These are phyloP conservation scores for Otus scops DNA, from an alignment of 2,797 vertebrate species.

Conservation along the genomic window DNA sequence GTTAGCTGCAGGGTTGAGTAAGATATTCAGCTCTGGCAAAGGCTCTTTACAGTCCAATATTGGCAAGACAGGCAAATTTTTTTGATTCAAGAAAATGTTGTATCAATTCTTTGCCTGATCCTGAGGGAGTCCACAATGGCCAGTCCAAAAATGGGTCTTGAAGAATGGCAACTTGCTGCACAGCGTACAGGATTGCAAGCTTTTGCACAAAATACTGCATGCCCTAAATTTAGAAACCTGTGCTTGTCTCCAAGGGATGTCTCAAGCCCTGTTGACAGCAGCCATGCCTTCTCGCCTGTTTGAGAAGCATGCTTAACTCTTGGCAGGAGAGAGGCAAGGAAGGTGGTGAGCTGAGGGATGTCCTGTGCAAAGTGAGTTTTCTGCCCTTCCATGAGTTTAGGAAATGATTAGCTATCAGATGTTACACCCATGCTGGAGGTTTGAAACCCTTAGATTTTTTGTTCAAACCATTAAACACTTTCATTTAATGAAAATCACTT, in stretches of 20 bases:
- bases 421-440: neutral
- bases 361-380: neutral
- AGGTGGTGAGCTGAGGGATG: neutral
- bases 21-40: neutral
- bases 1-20: neutral
- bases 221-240: neutral
- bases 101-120: neutral
- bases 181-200: rapidly evolving
- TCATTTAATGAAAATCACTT: neutral
- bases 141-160: neutral
- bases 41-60: neutral
- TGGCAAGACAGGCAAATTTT: neutral
- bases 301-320: neutral
- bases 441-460: neutral
- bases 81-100: neutral
- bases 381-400: neutral
- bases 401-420: neutral
- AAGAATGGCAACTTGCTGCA: neutral
- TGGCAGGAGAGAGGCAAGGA: neutral
- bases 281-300: rapidly evolving
- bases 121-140: no score
- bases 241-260: neutral
- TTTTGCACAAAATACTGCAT: neutral
- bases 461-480: neutral
- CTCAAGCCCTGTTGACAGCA: neutral